Conservation (phyloP, 2,797 vertebrate species). For the Spea hammondii region DNA sequence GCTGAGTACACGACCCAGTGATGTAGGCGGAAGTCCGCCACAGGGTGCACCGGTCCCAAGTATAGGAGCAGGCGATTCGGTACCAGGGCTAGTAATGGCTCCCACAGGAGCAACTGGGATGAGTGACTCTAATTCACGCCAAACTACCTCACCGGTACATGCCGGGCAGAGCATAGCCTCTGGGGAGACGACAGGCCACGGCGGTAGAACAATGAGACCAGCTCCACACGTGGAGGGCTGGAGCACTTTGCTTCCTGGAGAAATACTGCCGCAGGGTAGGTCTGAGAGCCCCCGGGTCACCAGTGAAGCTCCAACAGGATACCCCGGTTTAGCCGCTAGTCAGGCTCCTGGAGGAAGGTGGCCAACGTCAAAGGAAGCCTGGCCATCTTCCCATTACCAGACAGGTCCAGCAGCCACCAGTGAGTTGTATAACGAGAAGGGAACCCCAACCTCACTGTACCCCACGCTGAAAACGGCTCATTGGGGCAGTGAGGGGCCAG, state of each 20-base stretch:
- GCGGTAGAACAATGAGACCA: background rate
- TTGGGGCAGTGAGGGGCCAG: slow-evolving; percentile 12
- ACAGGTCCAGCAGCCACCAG: background rate
- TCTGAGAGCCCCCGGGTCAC: background rate
- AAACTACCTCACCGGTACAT: slow-evolving; percentile 9
- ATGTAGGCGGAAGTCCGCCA: slow-evolving; percentile 15
- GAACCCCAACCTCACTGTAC: slow-evolving; percentile 1
- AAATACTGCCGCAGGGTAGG: background rate
- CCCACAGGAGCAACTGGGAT: background rate
- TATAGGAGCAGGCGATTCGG: slow-evolving; percentile 19
- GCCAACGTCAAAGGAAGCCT: background rate
- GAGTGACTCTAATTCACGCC: slow-evolving; percentile 1
- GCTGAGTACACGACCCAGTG: background rate
- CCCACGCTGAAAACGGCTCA: slow-evolving; percentile 10
- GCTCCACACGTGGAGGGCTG: background rate
- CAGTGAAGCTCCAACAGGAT: slow-evolving; percentile 5
- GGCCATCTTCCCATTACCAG: slow-evolving; percentile 3
- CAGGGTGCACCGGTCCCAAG: slow-evolving; percentile 1
- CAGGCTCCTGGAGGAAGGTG: background rate
- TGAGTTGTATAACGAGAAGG: background rate
- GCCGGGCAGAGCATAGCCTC: background rate
- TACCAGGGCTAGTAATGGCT: background rate
- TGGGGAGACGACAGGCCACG: slow-evolving; percentile 4
- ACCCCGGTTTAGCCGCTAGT: background rate
- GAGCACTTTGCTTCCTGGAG: background rate